These are phyloP conservation scores for Suncus etruscus DNA, from an alignment of 2,113 vertebrate genomes.

Conservation along the genomic window DNA sequence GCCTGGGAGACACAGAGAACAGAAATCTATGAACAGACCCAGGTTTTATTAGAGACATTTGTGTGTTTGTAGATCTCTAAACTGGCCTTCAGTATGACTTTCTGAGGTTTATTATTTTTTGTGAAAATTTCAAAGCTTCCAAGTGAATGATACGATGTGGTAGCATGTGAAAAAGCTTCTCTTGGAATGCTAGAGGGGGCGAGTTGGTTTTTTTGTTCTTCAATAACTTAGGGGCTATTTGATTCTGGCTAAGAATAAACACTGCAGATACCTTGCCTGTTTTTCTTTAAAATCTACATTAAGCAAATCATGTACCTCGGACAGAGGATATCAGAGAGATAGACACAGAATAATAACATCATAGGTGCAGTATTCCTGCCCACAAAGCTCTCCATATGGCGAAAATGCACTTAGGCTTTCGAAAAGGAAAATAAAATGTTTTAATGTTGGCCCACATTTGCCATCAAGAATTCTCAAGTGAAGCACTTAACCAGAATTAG, in stretches of 20 bases:
- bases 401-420: not conserved
- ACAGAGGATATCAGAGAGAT: not conserved
- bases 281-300: not conserved
- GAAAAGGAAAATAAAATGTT: not conserved
- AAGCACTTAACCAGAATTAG: not conserved
- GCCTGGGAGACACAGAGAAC: conserved; percentile 41
- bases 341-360: not conserved
- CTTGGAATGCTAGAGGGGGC: not conserved
- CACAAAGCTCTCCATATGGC: not conserved
- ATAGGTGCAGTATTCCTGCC: not conserved
- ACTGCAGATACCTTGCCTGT: not conserved
- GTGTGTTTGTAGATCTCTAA: conserved; percentile 31
- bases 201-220: not conserved
- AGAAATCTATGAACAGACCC: not conserved
- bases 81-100: not conserved
- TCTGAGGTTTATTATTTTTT: not conserved
- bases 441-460: not conserved
- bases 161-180: conserved; percentile 36
- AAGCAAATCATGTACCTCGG: not conserved
- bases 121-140: not conserved
- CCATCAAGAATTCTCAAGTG: not conserved
- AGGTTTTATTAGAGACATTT: conserved; percentile 9
- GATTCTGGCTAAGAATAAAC: not conserved
- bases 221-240: not conserved
- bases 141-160: not conserved